Percentiles rank a stretch among this genome's conserved stretches.
phyloP scores from a whole-genome alignment of 2,797 vertebrate species.

The Sarcophilus harrisii region DNA sequence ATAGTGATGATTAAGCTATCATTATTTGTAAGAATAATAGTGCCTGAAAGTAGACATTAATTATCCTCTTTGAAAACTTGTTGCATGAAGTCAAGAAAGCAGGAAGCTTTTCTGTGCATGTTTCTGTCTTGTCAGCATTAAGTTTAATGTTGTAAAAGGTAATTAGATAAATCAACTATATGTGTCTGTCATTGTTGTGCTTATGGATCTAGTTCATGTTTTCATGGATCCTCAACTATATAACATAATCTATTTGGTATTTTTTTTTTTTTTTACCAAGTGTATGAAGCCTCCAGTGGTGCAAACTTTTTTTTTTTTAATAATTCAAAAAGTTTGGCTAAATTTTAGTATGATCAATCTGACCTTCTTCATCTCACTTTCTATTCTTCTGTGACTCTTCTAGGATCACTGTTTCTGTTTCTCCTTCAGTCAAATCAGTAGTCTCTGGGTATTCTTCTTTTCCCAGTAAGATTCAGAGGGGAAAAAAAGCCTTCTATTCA shows the following conservation, averaged over 20 bases:
- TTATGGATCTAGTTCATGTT: background rate
- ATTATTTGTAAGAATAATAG: background rate
- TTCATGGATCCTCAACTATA: background rate
- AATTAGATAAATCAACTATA: background rate
- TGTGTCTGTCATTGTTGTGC: background rate
- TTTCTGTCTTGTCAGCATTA: background rate
- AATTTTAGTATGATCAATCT: background rate
- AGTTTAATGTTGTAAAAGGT: background rate
- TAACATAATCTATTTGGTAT: background rate
- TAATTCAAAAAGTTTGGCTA: background rate
- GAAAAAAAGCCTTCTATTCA: background rate
- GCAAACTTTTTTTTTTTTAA: background rate
- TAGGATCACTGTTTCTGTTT: background rate
- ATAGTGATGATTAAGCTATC: background rate
- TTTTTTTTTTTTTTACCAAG: background rate
- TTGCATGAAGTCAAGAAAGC: background rate
- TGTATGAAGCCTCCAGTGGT: background rate
- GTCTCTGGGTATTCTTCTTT: background rate
- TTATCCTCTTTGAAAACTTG: background rate
- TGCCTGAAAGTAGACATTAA: background rate
- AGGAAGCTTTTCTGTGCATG: background rate
- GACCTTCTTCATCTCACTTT: background rate
- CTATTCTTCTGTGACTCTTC: background rate
- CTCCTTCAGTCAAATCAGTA: background rate
- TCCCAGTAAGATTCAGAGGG: background rate